phyloP scores from a whole-genome alignment of 2,113 vertebrate genomes.

The Sarotherodon lohbergeri region DNA sequence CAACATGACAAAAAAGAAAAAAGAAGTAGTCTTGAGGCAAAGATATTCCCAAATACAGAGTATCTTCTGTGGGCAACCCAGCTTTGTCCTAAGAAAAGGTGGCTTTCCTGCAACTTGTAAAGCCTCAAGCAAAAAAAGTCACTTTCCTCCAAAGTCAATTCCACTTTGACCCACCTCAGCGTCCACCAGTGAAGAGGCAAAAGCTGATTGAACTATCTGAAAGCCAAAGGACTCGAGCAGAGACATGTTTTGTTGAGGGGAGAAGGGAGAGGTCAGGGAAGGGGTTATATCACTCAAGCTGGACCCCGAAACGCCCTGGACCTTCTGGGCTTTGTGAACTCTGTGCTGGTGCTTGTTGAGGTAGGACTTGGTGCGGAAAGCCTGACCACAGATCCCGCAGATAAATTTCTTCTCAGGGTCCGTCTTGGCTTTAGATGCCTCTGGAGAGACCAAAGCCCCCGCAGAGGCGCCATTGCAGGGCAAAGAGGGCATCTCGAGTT shows the following conservation, averaged over 20 bases:
- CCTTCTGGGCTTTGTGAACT: conserved; percentile 86
- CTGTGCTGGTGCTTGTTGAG: conserved; percentile 99
- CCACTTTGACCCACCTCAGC: conserved; percentile 89
- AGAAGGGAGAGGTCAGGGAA: conserved; percentile 87
- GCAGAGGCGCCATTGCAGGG: conserved; percentile 79
- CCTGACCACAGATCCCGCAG: conserved; percentile 91
- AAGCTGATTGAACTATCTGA: conserved; percentile 98
- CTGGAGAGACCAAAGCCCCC: conserved; percentile 59
- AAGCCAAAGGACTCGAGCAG: conserved; percentile 98
- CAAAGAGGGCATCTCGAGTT: conserved; percentile 76
- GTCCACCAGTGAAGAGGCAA: conserved; percentile 93
- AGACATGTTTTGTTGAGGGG: conserved; percentile 99
- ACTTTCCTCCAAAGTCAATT: conserved; percentile 89
- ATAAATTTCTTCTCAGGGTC: conserved; percentile 93
- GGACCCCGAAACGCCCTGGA: conserved; percentile 45
- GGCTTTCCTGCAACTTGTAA: background rate
- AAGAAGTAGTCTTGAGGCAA: conserved; percentile 59
- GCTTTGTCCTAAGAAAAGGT: conserved; percentile 24
- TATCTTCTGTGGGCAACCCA: conserved; percentile 19
- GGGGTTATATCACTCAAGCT: conserved; percentile 83
- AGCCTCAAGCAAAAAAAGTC: conserved; percentile 44
- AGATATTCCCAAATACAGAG: conserved; percentile 49
- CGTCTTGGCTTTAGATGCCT: conserved; percentile 85
- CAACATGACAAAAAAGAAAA: conserved; percentile 30
- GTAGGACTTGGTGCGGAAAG: conserved; percentile 98